Conservation (phyloP, 2,888 invertebrate species). For the Leucozona laternaria region DNA sequence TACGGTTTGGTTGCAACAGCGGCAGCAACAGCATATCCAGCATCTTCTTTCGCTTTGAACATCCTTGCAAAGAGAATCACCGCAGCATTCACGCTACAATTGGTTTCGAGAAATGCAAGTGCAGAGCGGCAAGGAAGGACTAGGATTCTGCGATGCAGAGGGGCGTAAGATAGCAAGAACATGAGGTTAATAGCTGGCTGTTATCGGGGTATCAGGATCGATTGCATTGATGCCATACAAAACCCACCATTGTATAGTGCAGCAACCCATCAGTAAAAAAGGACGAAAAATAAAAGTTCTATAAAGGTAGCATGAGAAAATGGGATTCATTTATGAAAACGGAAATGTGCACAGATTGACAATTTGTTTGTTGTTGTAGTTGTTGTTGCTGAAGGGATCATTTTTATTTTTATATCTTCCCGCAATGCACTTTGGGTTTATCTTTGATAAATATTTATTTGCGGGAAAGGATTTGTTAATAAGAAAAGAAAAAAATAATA, state of each 20-base stretch:
- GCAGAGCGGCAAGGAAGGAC: neutral
- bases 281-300: constrained; percentile 11
- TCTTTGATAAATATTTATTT: constrained; percentile 38
- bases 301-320: constrained; percentile 35
- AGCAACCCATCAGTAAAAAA: constrained; percentile 14
- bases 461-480: constrained; percentile 7
- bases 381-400: constrained; percentile 18
- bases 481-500: neutral
- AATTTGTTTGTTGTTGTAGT: constrained; percentile 61
- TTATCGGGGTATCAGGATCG: constrained; percentile 70
- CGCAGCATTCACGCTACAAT: constrained; percentile 36
- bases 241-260: neutral
- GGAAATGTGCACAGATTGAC: constrained; percentile 73
- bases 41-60: constrained; percentile 48
- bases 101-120: neutral
- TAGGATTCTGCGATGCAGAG: neutral
- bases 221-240: constrained; percentile 48
- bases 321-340: constrained; percentile 68
- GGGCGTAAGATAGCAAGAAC: constrained; percentile 27
- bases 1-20: constrained; percentile 54
- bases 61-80: constrained; percentile 48
- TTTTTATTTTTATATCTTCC: constrained; percentile 45
- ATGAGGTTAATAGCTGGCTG: constrained; percentile 72
- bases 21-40: neutral
- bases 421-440: constrained; percentile 43